Evolutionary conservation across 2,797 vertebrate species (phyloP), one percentile per base, ranked within the genome.

Genomic region (Myotis pilosus): DNA sequence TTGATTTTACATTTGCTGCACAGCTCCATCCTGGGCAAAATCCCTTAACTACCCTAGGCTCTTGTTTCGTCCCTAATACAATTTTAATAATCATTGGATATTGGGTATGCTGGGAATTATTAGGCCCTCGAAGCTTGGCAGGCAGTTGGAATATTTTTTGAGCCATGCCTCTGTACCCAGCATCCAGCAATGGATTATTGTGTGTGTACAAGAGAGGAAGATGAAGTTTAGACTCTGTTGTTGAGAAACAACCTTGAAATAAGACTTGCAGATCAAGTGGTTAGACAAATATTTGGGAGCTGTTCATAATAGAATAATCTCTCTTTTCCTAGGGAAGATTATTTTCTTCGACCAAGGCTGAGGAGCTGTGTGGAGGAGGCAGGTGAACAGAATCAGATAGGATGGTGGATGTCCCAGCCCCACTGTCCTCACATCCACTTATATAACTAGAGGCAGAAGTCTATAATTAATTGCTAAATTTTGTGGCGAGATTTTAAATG

Each of bases 221-320:
- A 60, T 25, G 47, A 91, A 75, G 76, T 81, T 82, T 68, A 76
- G 55, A 87, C 22, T 91, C 41, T 88, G 33, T 84, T 94, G 30
- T 75, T 47, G 53, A 94, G 87, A 92, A 82, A 74, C 41, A 79
- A 25, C 84, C 62, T 90, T 89, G 51, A 95, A 92, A 82, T 92
- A 76, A 88, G 33, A 82, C 28, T 49, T 51, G 12, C 71, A 80
- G 30, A 93, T 41, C 72, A 87, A 82, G 33, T 30, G 92, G 47
- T 82, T 74, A 86, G 22, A 74, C 41, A 55, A 60, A 25, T 72
- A 41, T 86, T 38, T 89, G 25, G 62, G 38, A 60, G 25, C 23
- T 89, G 7, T 68, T 91, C 23, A 36, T 81, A 47, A 89, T 94
- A 93, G 38, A 82, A 87, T 53, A 8, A 16, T 78, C 64, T 95